A percentile compares a stretch with the other conserved stretches of the same genome.
These are phyloP conservation scores for Amaurobius ferox DNA, from an alignment of 2,888 invertebrate species.

Conservation along the genomic window DNA sequence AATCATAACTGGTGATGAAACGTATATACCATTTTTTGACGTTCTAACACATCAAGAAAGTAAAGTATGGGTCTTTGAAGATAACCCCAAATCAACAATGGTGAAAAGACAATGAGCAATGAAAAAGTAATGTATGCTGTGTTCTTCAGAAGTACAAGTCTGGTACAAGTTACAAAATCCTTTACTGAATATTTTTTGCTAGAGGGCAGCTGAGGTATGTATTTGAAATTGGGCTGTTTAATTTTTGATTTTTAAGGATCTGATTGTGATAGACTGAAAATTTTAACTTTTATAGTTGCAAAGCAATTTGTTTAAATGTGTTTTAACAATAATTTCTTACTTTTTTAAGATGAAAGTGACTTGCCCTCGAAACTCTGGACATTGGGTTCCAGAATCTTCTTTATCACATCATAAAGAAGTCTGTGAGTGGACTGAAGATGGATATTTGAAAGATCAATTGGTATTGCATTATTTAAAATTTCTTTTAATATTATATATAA, in stretches of 20 bases:
- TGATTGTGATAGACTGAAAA: too few species aligned
- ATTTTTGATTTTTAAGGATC: too few species aligned
- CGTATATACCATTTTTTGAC: too few species aligned
- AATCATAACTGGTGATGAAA: too few species aligned
- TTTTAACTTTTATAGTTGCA: background rate
- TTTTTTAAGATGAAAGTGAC: conserved; percentile 30
- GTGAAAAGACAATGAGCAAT: too few species aligned
- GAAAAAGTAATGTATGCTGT: too few species aligned
- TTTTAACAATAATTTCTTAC: background rate
- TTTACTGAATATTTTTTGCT: background rate
- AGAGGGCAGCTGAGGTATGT: background rate
- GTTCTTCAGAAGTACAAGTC: too few species aligned
- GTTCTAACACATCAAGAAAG: too few species aligned
- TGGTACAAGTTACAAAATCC: background rate
- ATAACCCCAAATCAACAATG: too few species aligned
- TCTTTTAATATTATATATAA: background rate
- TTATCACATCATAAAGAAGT: conserved; percentile 63
- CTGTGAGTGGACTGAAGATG: conserved; percentile 68
- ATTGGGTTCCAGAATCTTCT: conserved; percentile 69
- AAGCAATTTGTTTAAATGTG: background rate
- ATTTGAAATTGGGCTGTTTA: too few species aligned
- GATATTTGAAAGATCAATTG: conserved; percentile 73
- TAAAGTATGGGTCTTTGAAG: too few species aligned
- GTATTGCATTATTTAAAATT: conserved; percentile 39
- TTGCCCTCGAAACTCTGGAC: conserved; percentile 69